Evolutionary conservation across 2,113 vertebrate genomes (phyloP).

Genomic region (Pseudois nayaur): DNA sequence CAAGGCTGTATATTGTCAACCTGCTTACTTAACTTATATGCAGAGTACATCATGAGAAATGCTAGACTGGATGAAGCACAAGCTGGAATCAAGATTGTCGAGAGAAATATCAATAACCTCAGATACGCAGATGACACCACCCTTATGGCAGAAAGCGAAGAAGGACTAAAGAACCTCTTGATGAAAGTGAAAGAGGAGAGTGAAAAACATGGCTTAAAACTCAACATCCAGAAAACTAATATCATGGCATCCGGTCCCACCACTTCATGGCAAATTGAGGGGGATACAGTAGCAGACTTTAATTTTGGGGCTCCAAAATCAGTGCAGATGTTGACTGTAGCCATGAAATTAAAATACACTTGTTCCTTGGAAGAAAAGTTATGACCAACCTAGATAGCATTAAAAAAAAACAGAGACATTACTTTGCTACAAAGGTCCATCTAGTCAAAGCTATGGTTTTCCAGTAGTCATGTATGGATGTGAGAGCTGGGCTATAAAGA

Average conservation of each 20-base stretch:
- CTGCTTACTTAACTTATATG: neutral
- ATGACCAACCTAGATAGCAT: neutral
- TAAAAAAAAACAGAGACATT: neutral
- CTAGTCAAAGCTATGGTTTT: neutral
- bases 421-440: neutral
- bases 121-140: neutral
- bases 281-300: neutral
- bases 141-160: neutral
- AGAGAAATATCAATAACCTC: neutral
- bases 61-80: neutral
- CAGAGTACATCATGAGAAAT: neutral
- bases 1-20: neutral
- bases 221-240: neutral
- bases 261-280: neutral
- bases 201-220: neutral
- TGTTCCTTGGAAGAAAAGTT: neutral
- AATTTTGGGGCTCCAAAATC: neutral
- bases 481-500: neutral
- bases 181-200: neutral
- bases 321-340: neutral
- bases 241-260: neutral
- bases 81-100: neutral
- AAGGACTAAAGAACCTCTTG: neutral
- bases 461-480: neutral
- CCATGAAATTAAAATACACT: neutral